Evolutionary conservation across 2,888 invertebrate species (phyloP).

Genomic region (Erebia ligea): DNA sequence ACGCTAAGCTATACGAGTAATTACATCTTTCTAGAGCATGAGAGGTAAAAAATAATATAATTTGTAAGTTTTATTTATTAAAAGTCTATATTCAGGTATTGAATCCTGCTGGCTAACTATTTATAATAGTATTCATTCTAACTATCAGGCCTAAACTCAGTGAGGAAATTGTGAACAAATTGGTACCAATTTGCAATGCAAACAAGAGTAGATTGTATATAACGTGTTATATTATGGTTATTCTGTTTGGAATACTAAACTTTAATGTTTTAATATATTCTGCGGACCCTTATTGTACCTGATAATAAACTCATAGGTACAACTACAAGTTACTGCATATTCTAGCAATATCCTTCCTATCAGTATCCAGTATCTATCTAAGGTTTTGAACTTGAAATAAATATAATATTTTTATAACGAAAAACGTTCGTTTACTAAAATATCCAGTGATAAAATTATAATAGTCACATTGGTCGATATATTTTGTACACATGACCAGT

Average conservation of each 20-base stretch:
- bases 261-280: conserved; percentile 14
- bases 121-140: not conserved
- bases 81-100: not conserved
- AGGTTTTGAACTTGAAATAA: too few species aligned
- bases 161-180: not conserved
- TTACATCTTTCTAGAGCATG: too few species aligned
- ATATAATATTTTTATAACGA: too few species aligned
- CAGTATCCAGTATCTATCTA: too few species aligned
- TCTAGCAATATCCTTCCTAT: not conserved
- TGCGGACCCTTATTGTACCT: not conserved
- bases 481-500: too few species aligned
- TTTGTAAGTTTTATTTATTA: not conserved
- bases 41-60: too few species aligned
- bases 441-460: too few species aligned
- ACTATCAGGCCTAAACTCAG: not conserved
- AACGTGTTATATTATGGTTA: not conserved
- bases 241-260: not conserved
- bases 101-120: not conserved
- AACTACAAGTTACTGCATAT: not conserved
- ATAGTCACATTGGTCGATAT: too few species aligned
- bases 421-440: too few species aligned
- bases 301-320: not conserved
- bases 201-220: not conserved
- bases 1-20: too few species aligned
- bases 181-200: conserved; percentile 18